These are phyloP conservation scores for Hippasteria phrygiana DNA, from an alignment of 53 echinoderm and acorn worm genomes.

Conservation along the genomic window DNA sequence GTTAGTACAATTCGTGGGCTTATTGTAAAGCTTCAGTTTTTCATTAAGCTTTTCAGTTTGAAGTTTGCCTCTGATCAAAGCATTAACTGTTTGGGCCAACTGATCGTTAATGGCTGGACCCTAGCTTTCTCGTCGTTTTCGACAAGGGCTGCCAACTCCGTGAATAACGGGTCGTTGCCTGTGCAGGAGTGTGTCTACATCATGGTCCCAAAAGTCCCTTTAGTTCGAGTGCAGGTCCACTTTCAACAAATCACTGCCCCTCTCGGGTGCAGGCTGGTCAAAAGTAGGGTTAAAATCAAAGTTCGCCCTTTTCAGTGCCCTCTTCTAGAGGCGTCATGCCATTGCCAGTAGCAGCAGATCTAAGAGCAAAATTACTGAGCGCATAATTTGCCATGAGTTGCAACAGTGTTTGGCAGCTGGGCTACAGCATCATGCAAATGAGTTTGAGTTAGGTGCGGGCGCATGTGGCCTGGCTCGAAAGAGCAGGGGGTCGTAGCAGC, in stretches of 20 bases:
- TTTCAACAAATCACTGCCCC: neutral
- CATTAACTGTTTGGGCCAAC: neutral
- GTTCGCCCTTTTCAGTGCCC: neutral
- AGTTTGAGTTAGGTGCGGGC: neutral
- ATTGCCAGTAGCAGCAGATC: neutral
- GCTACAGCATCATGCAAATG: neutral
- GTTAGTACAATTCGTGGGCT: neutral
- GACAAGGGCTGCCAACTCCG: constrained; percentile 8
- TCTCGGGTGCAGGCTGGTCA: neutral
- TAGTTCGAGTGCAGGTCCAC: neutral
- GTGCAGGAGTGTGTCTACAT: neutral
- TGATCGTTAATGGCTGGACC: constrained; percentile 11
- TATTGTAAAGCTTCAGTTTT: neutral
- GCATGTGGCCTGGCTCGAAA: neutral
- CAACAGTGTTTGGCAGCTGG: neutral
- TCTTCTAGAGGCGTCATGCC: neutral
- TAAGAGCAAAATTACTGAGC: neutral
- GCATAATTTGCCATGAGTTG: neutral
- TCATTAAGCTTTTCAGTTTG: neutral
- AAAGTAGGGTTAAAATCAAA: neutral
- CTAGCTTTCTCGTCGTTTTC: constrained; percentile 13
- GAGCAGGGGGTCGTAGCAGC: neutral
- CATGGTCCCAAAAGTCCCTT: neutral
- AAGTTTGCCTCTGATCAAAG: constrained; percentile 20
- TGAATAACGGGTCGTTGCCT: neutral